Percentiles rank a stretch among this genome's conserved stretches.
Conservation (phyloP, 2,113 vertebrate species). For the Microcebus jonahi region DNA sequence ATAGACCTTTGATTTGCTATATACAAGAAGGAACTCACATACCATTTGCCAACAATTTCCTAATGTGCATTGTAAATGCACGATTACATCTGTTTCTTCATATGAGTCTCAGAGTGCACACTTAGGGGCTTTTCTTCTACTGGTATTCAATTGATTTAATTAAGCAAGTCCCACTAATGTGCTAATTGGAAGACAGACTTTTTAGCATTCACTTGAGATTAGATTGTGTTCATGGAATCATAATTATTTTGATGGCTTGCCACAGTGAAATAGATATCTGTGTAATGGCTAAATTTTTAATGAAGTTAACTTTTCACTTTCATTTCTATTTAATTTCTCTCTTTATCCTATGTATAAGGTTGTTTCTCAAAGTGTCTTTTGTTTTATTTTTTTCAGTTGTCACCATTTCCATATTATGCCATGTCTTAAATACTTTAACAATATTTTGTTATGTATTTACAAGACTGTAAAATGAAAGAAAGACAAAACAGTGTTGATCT, state of each 20-base stretch:
- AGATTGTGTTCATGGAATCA: constrained; percentile 46
- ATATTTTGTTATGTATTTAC: neutral
- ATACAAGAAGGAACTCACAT: constrained; percentile 33
- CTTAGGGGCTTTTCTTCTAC: constrained; percentile 56
- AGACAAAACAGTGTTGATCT: neutral
- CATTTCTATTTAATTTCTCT: constrained; percentile 39
- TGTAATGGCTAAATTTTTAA: constrained; percentile 61
- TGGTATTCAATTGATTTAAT: constrained; percentile 76
- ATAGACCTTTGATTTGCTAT: constrained; percentile 46
- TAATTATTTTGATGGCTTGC: constrained; percentile 76
- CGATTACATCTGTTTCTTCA: constrained; percentile 70
- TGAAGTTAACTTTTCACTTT: constrained; percentile 62
- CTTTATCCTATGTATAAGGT: neutral
- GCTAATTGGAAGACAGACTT: constrained; percentile 72
- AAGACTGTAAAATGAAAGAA: constrained; percentile 27
- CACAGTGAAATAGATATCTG: constrained; percentile 63
- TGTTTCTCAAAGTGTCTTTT: neutral
- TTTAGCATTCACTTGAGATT: constrained; percentile 70
- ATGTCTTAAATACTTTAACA: constrained; percentile 13
- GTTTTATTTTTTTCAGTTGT: neutral
- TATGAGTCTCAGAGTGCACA: constrained; percentile 60
- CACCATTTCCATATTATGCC: neutral
- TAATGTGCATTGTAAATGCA: constrained; percentile 56
- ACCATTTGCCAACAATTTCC: constrained; percentile 46
- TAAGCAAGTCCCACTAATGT: constrained; percentile 67